Evolutionary conservation across 1,140 invertebrate genomes (phyloP), one percentile per base, ranked within the genome.

Genomic region (Hycleus cichorii): DNA sequence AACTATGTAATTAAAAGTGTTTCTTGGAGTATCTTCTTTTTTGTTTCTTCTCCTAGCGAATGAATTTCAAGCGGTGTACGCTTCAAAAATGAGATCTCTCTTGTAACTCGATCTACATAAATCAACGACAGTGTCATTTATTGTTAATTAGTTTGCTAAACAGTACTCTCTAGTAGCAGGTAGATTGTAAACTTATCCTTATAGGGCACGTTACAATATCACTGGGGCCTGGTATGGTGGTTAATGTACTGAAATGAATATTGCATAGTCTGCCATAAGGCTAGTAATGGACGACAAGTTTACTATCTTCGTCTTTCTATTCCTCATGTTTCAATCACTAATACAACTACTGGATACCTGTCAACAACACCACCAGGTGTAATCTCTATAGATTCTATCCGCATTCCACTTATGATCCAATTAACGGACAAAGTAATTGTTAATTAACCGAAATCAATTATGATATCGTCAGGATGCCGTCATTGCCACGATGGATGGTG

Each of bases 381-480:
- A 18, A 56, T 59, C 53, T 59, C 60, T 48, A 65, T 59, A 47
- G 60, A 65, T 65, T 60, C 32, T 57, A 52, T 62, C 62, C 58
- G 62, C 57, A 64, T 66, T 62, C 59, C 61, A 60, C 58, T 53
- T 58, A 58, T 59, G 63, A 66, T 64, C 59, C 57, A 66, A 66
- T 66, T 64, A 66, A 60, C 59, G 59, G 59, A 59, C 61, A 63
- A 62, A 60, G 60, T 64, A 64, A 62, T 62, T 59, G 58, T 65
- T 65, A 65, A 65, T 65, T 65, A 65, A 62, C 50, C 45, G 46
- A 47, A 49, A 59, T 59, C 58, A 49, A 57, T 57, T 57, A 50
- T 43, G 44, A 48, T 57, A 48, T 48, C 47, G 54, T 48, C 47
- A 42, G 32, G 39, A 44, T 42, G 39, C 46, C 42, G 46, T 48